Evolutionary conservation across 1,140 invertebrate genomes (phyloP).

Genomic region (Caenorhabditis tropicalis): DNA sequence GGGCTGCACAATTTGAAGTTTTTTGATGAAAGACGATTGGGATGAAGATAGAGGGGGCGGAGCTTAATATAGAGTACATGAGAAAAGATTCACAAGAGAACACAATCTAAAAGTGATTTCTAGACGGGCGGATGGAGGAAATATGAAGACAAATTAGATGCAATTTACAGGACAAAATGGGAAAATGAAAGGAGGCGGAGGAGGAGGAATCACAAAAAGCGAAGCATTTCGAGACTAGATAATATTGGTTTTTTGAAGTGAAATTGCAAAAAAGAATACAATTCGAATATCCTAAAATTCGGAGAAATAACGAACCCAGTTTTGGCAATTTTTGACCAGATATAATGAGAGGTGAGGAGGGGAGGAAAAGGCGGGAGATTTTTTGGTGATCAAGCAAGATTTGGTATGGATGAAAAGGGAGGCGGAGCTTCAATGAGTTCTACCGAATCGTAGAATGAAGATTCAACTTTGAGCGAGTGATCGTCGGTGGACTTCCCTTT

Average conservation of each 20-base stretch:
- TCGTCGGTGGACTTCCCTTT: conserved; percentile 55
- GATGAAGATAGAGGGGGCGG: neutral
- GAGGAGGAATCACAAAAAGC: no score
- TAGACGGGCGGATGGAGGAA: neutral
- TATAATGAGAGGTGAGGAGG: neutral
- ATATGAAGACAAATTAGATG: neutral
- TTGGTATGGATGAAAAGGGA: neutral
- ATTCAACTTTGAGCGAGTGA: conserved; percentile 58
- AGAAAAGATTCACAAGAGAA: neutral
- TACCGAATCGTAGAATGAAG: conserved; percentile 59
- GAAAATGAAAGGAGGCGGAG: neutral
- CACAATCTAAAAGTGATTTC: neutral
- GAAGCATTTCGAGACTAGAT: no score
- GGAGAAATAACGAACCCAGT: neutral
- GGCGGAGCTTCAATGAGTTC: neutral
- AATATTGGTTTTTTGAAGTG: no score
- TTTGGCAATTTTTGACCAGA: conserved; percentile 43
- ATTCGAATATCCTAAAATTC: conserved; percentile 8
- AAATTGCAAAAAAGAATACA: neutral
- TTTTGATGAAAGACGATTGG: neutral
- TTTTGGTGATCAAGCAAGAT: neutral
- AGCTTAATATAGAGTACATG: neutral
- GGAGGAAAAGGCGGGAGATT: no score
- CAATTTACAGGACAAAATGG: neutral
- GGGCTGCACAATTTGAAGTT: neutral